A percentile compares a stretch with the other conserved stretches of the same genome.
phyloP scores from a whole-genome alignment of 2,888 invertebrate species.

The Tetanocera ferruginea region DNA sequence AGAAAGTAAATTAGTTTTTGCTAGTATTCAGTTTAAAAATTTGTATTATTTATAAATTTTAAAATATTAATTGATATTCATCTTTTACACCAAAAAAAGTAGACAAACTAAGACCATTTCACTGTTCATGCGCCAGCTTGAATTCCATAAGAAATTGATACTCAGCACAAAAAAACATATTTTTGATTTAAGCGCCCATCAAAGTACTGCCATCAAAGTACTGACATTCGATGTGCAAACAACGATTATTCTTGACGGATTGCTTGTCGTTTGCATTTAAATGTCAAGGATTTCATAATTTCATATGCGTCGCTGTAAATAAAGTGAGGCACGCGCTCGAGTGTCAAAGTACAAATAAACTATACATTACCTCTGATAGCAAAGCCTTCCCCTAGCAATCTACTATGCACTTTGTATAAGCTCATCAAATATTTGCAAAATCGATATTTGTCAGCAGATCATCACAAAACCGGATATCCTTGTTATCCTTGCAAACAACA shows the following conservation, averaged over 20 bases:
- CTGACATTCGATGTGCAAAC: neutral
- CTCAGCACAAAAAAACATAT: neutral
- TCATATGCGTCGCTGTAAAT: neutral
- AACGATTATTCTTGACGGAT: neutral
- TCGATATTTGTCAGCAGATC: slow-evolving; percentile 6
- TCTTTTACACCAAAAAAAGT: too few relatives aligned
- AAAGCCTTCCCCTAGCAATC: too few relatives aligned
- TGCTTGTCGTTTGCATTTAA: too few relatives aligned
- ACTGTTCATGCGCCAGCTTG: too few relatives aligned
- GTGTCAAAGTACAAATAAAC: slow-evolving; percentile 1
- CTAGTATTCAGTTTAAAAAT: too few relatives aligned
- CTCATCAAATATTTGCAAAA: slow-evolving; percentile 12
- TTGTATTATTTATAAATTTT: too few relatives aligned
- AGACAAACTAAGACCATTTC: too few relatives aligned
- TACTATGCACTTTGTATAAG: neutral
- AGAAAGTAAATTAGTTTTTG: too few relatives aligned
- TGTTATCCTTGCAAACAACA: neutral
- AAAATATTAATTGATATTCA: too few relatives aligned
- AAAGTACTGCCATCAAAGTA: neutral
- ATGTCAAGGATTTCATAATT: too few relatives aligned
- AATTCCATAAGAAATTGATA: too few relatives aligned
- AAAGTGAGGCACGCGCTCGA: neutral
- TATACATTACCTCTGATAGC: too few relatives aligned
- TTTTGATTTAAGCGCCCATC: neutral
- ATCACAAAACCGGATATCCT: neutral